Evolutionary conservation across 1,140 invertebrate species (phyloP), one percentile per base, ranked within the genome.

Genomic region (Acromyrmex charruanus): DNA sequence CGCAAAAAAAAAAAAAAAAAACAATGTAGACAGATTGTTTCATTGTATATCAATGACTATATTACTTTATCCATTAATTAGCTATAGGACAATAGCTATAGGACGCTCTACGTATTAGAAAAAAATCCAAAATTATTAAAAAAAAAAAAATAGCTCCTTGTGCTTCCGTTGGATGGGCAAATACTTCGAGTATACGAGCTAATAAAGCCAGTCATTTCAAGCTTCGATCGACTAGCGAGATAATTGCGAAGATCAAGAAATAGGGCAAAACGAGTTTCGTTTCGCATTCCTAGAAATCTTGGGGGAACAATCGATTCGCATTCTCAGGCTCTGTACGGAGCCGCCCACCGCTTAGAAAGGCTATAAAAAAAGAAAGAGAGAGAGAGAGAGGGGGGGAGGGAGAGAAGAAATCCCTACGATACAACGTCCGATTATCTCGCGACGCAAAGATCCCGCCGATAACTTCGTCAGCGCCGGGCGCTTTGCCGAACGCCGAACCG

Each of bases 401-500:
- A n/a, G n/a, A n/a, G n/a, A n/a, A n/a, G n/a, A n/a, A n/a, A n/a
- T n/a, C 28, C n/a, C n/a, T 18, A 16, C 77, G 88, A 90, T 90
- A 90, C 80, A 87, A 90, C 28, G 65, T 66, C 51, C 88, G 88
- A 90, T 90, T 88, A 86, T 87, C 44, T 88, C 79, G 80, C 82
- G 86, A 88, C 74, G 88, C 69, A 85, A 16, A 71, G 89, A 91
- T 91, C 65, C 44, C 5, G 35, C 12, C 72, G 90, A 90, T 90
- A 88, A 88, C 86, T 82, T 86, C 59, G 65, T 35, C 61, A 58
- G 12, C 25, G 66, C 44, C 59, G 35, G 39, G 39, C 71, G 25
- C 21, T 16, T 14, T 14, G 80, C 65, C 35, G 66, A 66, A 72
- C 65, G 80, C 65, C 35, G 66, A 66, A 72, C 65, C 35, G 66